These are phyloP conservation scores for Lochmaea crataegi DNA, from an alignment of 2,888 invertebrate genomes.

Conservation along the genomic window DNA sequence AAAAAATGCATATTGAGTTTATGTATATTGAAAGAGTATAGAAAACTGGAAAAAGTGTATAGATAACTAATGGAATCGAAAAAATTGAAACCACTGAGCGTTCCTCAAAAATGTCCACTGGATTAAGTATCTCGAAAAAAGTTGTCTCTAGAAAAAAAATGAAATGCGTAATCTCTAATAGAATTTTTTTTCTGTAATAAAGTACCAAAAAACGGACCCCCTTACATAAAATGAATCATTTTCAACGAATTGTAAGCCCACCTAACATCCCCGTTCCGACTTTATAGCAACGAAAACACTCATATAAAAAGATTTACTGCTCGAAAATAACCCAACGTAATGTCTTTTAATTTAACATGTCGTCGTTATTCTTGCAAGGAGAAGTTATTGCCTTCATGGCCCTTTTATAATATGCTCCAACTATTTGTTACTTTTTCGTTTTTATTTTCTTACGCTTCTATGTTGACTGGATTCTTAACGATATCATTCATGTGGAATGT, in stretches of 20 bases:
- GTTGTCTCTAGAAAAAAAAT: too few species aligned
- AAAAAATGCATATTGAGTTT: too few species aligned
- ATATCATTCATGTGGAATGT: slow-evolving; percentile 21
- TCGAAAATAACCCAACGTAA: slow-evolving; percentile 60
- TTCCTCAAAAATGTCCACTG: too few species aligned
- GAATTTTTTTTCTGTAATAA: too few species aligned
- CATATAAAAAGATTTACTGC: slow-evolving; percentile 63
- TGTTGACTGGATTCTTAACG: slow-evolving; percentile 9
- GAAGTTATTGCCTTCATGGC: slow-evolving; percentile 46
- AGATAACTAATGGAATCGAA: too few species aligned
- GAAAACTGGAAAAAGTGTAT: too few species aligned
- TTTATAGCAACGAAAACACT: slow-evolving; percentile 60
- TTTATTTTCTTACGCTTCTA: slow-evolving; percentile 22
- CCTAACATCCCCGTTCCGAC: slow-evolving; percentile 45
- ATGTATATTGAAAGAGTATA: too few species aligned
- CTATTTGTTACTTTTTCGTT: slow-evolving; percentile 38
- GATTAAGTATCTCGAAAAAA: too few species aligned
- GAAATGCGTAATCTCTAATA: too few species aligned
- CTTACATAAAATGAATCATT: slow-evolving; percentile 43
- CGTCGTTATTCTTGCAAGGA: slow-evolving; percentile 57
- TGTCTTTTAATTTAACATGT: slow-evolving; percentile 63
- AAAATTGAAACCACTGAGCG: too few species aligned
- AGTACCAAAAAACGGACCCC: not conserved
- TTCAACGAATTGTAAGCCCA: slow-evolving; percentile 37
- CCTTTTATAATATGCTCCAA: slow-evolving; percentile 38